These are phyloP conservation scores for Scaptodrosophila lebanonensis DNA, from an alignment of 1,140 invertebrate species.

Conservation along the genomic window DNA sequence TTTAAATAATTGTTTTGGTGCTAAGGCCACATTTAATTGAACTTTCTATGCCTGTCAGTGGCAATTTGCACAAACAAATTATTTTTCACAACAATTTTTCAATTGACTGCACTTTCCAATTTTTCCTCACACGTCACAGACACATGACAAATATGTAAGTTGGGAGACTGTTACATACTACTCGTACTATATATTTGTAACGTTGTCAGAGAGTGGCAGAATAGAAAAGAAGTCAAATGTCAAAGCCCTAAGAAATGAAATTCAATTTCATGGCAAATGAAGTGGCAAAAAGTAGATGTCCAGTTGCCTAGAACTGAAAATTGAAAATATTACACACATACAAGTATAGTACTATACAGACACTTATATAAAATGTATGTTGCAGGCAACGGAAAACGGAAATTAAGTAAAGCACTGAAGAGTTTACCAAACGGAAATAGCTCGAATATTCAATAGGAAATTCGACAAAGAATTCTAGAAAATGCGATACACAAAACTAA, in stretches of 20 bases:
- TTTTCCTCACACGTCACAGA: slow-evolving; percentile 39
- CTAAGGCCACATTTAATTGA: too few species aligned
- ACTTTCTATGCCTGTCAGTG: too few species aligned
- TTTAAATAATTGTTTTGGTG: too few species aligned
- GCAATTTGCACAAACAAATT: too few species aligned
- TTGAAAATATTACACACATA: too few species aligned
- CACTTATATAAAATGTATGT: too few species aligned
- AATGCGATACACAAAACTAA: neutral
- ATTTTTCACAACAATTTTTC: slow-evolving; percentile 52
- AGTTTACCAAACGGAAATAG: slow-evolving; percentile 40
- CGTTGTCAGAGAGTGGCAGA: slow-evolving; percentile 22
- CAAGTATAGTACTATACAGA: too few species aligned
- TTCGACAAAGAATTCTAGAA: slow-evolving; percentile 20
- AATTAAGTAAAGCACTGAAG: slow-evolving; percentile 48
- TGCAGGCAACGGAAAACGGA: slow-evolving; percentile 41
- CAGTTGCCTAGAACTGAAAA: slow-evolving; percentile 20
- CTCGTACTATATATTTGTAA: slow-evolving; percentile 53
- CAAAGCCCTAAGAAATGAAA: slow-evolving; percentile 29
- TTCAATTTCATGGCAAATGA: slow-evolving; percentile 70
- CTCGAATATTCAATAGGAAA: slow-evolving; percentile 49
- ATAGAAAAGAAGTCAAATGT: slow-evolving; percentile 8
- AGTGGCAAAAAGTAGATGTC: slow-evolving; percentile 67
- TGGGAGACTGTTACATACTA: too few species aligned
- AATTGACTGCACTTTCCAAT: slow-evolving; percentile 54
- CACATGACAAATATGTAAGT: slow-evolving; percentile 63